A percentile compares a stretch with the other conserved stretches of the same genome.
Conservation (phyloP, 53 echinoderm and acorn worm species). For the Paracentrotus lividus region DNA sequence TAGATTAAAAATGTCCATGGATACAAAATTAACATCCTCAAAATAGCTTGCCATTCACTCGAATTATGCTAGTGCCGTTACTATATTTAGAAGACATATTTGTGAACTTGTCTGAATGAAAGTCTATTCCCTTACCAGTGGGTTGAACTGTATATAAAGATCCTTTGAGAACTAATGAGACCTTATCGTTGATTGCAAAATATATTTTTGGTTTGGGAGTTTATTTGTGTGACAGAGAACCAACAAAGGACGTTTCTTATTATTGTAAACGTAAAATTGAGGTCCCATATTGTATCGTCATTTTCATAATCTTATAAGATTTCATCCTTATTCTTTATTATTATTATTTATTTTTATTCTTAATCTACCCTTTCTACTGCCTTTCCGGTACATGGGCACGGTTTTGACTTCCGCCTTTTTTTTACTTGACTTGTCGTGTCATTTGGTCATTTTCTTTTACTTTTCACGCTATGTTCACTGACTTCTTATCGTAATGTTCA, state of each 20-base stretch:
- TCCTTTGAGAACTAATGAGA: too few relatives aligned
- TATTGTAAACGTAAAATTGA: too few relatives aligned
- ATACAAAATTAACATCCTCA: not conserved
- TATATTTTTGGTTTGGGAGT: too few relatives aligned
- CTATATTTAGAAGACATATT: not conserved
- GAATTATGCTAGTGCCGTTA: not conserved
- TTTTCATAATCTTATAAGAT: not conserved
- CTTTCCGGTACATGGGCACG: not conserved
- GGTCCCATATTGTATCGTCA: too few relatives aligned
- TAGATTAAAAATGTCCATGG: slow-evolving; percentile 21
- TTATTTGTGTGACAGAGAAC: too few relatives aligned
- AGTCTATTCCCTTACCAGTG: not conserved
- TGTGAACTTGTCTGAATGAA: not conserved
- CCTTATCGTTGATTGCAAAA: too few relatives aligned
- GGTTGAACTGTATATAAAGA: too few relatives aligned
- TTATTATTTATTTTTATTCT: not conserved
- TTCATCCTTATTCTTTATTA: not conserved
- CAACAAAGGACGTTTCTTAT: too few relatives aligned
- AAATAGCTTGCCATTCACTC: slow-evolving; percentile 12
- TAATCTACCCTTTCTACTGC: not conserved
- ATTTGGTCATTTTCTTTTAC: not conserved
- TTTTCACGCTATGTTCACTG: not conserved
- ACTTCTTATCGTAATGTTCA: not conserved
- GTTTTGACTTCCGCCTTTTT: too few relatives aligned
- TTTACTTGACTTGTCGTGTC: too few relatives aligned